Conservation (phyloP, 2,888 invertebrate genomes). For the Dolomedes plantarius region DNA sequence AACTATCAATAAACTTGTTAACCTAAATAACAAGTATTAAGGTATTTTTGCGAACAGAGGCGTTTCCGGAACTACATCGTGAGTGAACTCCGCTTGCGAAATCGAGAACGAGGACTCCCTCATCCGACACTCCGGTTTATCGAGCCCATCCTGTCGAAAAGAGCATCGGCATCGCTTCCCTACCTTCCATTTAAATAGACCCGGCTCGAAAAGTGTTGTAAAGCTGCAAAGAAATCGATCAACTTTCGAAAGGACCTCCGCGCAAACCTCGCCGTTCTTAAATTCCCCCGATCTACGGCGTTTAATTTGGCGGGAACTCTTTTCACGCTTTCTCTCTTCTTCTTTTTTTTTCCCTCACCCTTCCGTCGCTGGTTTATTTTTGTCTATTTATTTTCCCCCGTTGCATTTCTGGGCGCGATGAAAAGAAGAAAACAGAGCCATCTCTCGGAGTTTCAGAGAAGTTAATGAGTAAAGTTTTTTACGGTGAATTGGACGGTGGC, state of each 20-base stretch:
- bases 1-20: too few species aligned
- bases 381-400: slow-evolving; percentile 9
- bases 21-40: too few species aligned
- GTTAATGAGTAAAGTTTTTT: slow-evolving; percentile 53
- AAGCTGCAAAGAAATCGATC: slow-evolving; percentile 6
- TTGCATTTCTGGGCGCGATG: slow-evolving; percentile 22
- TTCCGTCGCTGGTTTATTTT: background rate
- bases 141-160: slow-evolving; percentile 8
- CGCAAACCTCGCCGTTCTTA: slow-evolving; percentile 9
- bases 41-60: too few species aligned
- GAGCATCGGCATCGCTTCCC: slow-evolving; percentile 6
- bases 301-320: slow-evolving; percentile 61
- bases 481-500: background rate
- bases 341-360: slow-evolving; percentile 2
- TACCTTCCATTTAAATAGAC: background rate
- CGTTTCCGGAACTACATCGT: too few species aligned
- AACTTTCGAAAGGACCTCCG: background rate
- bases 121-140: background rate
- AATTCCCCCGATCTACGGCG: slow-evolving; percentile 59
- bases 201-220: slow-evolving; percentile 3
- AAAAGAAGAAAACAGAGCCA: slow-evolving; percentile 51
- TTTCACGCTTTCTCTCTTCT: slow-evolving; percentile 24
- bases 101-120: background rate
- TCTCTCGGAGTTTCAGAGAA: slow-evolving; percentile 28
- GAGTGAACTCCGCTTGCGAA: too few species aligned